phyloP scores from a whole-genome alignment of 2,797 vertebrate genomes.

The Poeciliopsis presidionis region DNA sequence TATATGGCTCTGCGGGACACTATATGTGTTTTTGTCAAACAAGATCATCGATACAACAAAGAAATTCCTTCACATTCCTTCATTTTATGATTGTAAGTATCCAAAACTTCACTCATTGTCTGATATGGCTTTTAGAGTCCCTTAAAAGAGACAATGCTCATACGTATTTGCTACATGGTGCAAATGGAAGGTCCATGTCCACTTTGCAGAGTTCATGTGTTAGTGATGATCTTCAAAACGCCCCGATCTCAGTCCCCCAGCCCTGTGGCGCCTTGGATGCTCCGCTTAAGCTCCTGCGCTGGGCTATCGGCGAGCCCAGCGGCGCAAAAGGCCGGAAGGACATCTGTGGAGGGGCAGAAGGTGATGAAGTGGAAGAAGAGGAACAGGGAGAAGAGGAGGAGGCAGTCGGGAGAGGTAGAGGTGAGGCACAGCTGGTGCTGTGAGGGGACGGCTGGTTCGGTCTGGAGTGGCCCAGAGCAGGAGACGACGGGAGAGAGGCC shows the following conservation, averaged over 20 bases:
- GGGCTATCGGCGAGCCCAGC: conserved; percentile 67
- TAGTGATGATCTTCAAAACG: conserved; percentile 81
- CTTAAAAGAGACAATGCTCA: conserved; percentile 49
- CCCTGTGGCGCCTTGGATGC: conserved; percentile 81
- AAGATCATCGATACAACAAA: conserved; percentile 40
- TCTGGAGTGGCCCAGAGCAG: conserved; percentile 64
- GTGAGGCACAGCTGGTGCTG: conserved; percentile 69
- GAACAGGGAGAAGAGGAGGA: conserved; percentile 67
- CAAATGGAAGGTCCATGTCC: conserved; percentile 40
- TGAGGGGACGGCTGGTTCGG: conserved; percentile 76
- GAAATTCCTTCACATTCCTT: conserved; percentile 51
- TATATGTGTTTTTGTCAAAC: conserved; percentile 41
- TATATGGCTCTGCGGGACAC: conserved; percentile 60
- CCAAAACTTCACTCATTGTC: conserved; percentile 42
- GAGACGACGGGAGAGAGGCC: conserved; percentile 61
- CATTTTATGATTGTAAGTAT: conserved; percentile 49
- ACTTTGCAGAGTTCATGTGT: conserved; percentile 40
- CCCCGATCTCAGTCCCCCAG: conserved; percentile 91
- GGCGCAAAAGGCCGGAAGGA: conserved; percentile 83
- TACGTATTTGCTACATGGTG: conserved; percentile 48
- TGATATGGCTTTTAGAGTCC: conserved; percentile 73
- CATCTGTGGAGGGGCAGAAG: conserved; percentile 65
- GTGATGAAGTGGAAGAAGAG: conserved; percentile 67
- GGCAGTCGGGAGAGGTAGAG: conserved; percentile 58
- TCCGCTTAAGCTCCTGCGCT: conserved; percentile 71